These are phyloP conservation scores for Myopa testacea DNA, from an alignment of 2,888 invertebrate genomes.

Conservation along the genomic window DNA sequence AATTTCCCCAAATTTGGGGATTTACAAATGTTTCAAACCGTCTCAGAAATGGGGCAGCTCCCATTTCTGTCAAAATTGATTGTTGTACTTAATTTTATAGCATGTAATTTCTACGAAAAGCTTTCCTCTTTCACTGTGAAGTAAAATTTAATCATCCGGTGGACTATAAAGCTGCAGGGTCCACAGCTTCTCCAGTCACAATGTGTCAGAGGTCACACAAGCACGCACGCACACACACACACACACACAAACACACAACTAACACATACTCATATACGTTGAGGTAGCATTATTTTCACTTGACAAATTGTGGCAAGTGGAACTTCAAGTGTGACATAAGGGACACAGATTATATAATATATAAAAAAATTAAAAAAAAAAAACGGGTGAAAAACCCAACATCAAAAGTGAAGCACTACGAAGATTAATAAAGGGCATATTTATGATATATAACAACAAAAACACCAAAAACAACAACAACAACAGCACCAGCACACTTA, in stretches of 20 bases:
- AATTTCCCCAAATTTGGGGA: too few relatives aligned
- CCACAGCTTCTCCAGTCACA: background rate
- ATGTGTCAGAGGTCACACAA: background rate
- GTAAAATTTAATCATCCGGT: too few relatives aligned
- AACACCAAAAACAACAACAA: background rate
- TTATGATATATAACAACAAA: background rate
- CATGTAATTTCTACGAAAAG: too few relatives aligned
- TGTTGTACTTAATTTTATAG: too few relatives aligned
- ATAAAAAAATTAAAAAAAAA: background rate
- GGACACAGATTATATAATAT: background rate
- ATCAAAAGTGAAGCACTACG: background rate
- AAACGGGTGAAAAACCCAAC: background rate
- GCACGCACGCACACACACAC: background rate
- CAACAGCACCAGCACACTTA: constrained; percentile 2
- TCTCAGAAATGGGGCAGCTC: too few relatives aligned
- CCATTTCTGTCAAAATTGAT: too few relatives aligned
- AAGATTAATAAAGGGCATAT: background rate
- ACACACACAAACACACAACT: background rate
- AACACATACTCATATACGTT: background rate
- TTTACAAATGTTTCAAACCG: too few relatives aligned
- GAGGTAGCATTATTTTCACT: background rate
- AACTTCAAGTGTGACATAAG: background rate
- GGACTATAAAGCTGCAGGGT: too few relatives aligned
- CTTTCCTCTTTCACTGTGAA: too few relatives aligned
- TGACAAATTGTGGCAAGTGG: constrained; percentile 20